phyloP scores from a whole-genome alignment of 2,888 invertebrate species.

The Periphyllus acericola region DNA sequence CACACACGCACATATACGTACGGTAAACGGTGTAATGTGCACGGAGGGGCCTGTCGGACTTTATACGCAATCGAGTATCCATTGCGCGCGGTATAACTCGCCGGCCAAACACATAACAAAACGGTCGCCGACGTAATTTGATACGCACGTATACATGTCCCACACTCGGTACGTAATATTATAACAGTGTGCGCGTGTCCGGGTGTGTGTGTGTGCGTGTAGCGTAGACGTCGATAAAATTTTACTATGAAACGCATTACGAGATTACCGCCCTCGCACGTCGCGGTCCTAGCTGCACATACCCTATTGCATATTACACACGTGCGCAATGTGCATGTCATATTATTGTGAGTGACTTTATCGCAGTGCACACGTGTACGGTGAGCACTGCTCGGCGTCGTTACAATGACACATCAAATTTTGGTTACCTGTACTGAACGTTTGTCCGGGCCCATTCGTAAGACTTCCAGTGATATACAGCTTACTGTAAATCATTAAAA shows the following conservation, averaged over 20 bases:
- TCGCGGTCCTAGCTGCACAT: background rate
- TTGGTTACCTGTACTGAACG: no score
- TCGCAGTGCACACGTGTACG: background rate
- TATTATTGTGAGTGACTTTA: background rate
- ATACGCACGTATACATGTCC: slow-evolving; percentile 5
- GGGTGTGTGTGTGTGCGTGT: background rate
- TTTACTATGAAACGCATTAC: slow-evolving; percentile 35
- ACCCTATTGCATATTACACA: background rate
- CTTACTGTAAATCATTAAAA: no score
- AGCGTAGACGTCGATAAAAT: background rate
- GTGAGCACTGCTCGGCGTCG: background rate
- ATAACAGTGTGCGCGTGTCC: background rate
- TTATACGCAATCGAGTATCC: slow-evolving; percentile 30
- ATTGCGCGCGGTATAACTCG: background rate
- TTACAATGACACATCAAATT: no score
- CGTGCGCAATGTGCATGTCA: background rate
- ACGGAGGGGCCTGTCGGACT: background rate
- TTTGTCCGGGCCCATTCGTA: no score
- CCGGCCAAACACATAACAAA: slow-evolving; percentile 38
- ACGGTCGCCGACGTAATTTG: slow-evolving; percentile 15
- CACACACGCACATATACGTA: background rate
- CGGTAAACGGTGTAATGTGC: background rate
- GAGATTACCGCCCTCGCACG: slow-evolving; percentile 3
- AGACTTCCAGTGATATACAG: no score
- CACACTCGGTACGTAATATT: background rate